Conservation (phyloP, 1,140 invertebrate genomes). For the Mycetomoellerius zeteki region DNA sequence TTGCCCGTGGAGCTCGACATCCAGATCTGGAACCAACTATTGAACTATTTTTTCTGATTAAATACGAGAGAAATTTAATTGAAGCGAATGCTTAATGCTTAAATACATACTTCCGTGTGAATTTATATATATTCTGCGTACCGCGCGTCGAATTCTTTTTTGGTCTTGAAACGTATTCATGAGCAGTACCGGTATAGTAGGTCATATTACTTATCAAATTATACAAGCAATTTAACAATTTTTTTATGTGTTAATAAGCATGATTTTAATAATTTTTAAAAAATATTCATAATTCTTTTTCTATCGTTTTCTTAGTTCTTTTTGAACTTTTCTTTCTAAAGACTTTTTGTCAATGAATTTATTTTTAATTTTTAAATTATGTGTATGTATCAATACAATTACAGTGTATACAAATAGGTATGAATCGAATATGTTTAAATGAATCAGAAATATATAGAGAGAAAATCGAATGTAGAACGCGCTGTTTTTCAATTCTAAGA, state of each 20-base stretch:
- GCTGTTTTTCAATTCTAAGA: background rate
- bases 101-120: too few relatives aligned
- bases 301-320: background rate
- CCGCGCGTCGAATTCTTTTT: too few relatives aligned
- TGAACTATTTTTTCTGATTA: background rate
- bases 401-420: background rate
- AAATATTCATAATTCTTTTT: too few relatives aligned
- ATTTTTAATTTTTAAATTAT: background rate
- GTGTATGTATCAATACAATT: background rate
- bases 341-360: constrained; percentile 21
- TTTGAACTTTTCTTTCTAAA: background rate
- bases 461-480: background rate
- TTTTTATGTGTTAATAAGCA: too few relatives aligned
- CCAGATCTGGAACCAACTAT: constrained; percentile 18
- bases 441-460: constrained; percentile 7
- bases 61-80: too few relatives aligned
- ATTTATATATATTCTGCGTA: too few relatives aligned
- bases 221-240: too few relatives aligned
- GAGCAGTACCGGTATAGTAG: too few relatives aligned
- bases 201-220: too few relatives aligned
- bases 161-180: too few relatives aligned
- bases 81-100: too few relatives aligned
- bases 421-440: background rate
- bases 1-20: background rate
- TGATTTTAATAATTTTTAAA: too few relatives aligned